phyloP scores from a whole-genome alignment of 2,113 vertebrate species.

The Saguinus midas region DNA sequence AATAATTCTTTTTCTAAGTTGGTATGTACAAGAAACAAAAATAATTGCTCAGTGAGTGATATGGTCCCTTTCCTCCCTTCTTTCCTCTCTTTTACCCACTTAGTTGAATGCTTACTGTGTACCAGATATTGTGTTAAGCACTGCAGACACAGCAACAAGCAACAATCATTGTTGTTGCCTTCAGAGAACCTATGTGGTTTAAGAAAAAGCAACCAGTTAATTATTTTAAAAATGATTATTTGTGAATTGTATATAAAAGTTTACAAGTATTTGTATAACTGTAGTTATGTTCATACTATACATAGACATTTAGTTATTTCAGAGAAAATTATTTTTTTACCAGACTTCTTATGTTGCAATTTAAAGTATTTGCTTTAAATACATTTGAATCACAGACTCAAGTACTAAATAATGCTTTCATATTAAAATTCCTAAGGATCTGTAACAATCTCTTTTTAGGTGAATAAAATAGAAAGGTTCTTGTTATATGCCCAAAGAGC shows the following conservation, averaged over 20 bases:
- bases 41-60: not conserved
- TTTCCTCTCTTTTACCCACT: not conserved
- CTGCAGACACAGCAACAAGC: not conserved
- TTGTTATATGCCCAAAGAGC: not conserved
- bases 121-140: not conserved
- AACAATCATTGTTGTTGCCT: not conserved
- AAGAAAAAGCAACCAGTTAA: not conserved
- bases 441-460: not conserved
- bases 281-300: not conserved
- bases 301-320: conserved; percentile 5
- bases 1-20: not conserved
- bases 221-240: not conserved
- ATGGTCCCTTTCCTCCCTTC: not conserved
- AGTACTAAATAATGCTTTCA: conserved; percentile 25
- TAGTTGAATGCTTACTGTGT: not conserved
- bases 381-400: conserved; percentile 10
- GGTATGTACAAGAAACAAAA: not conserved
- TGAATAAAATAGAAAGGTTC: conserved; percentile 3
- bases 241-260: not conserved
- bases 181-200: not conserved
- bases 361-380: conserved; percentile 43
- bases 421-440: conserved; percentile 1
- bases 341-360: not conserved
- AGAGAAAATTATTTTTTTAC: not conserved
- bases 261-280: not conserved